Base-by-base conservation (phyloP, 1,140 invertebrate genomes). In the Neoseiulus cucumeris region DNA sequence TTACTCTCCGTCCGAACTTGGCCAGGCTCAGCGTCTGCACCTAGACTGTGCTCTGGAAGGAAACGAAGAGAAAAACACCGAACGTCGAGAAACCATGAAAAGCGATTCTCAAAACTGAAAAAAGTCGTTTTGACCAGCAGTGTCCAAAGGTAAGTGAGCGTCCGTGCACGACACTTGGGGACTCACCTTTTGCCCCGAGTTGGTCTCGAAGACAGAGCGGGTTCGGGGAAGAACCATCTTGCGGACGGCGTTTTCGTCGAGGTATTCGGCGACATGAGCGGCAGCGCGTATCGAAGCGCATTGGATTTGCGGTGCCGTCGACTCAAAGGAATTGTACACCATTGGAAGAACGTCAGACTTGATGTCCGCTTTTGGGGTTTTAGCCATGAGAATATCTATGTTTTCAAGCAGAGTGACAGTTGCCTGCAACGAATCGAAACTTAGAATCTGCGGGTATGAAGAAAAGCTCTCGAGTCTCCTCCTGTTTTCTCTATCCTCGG, bases 381-480 rank as follows among this genome's bases (percentile, higher is more conserved):
- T 96, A 71, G 87, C 83, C 71, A 95, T 79, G 70, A 96, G 85
- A 65, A 91, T 80, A 74, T 94, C 89, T 66, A 96, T 77, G 76
- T 92, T 93, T 76, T 95, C 91, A 69, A 96, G 75, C 44, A 95
- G 77, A 22, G 86, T 90, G 1, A 94, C 89, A 1, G 87, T 88
- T 1, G 89, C 89, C 77, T 92, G 85, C 4, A 65, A 67, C 25
- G 12, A 66, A 65, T 66, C n/a, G n/a, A n/a, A n/a, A 44, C 22
- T 18, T 47, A 47, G 45, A 47, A 5, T 47, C n/a, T 12, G 42
- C 12, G 42, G 42, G 42, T 44, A n/a, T n/a, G n/a, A n/a, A n/a
- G n/a, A n/a, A n/a, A n/a, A n/a, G n/a, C n/a, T n/a, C n/a, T n/a
- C n/a, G n/a, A n/a, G n/a, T n/a, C 33, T 39, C 33, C 33, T 9